Evolutionary conservation across 53 echinoderm and acorn worm genomes (phyloP).

Genomic region (Hippasteria phrygiana): DNA sequence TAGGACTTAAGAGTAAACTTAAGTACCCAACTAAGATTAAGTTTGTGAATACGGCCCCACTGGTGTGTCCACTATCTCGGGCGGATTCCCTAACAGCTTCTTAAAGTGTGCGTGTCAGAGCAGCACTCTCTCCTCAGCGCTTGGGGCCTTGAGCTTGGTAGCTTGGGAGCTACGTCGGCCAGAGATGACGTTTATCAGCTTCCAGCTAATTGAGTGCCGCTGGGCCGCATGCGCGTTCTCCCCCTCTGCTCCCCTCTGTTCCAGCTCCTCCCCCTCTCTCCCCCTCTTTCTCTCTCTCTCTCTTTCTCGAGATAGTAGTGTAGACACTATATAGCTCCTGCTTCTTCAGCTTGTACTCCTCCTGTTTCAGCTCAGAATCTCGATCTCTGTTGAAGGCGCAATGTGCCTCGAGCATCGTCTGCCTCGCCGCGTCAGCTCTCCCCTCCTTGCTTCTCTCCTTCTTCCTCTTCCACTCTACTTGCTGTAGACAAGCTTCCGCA

Average conservation of each 20-base stretch:
- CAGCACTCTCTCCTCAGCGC: neutral
- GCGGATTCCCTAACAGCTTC: constrained; percentile 25
- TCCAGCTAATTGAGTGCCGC: constrained; percentile 16
- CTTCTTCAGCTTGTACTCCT: neutral
- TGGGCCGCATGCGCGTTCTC: constrained; percentile 18
- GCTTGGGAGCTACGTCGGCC: neutral
- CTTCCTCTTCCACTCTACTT: neutral
- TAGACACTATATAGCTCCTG: no score
- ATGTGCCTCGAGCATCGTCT: constrained; percentile 11
- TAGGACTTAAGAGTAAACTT: no score
- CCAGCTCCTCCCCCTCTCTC: neutral
- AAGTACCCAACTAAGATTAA: no score
- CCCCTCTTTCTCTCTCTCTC: no score
- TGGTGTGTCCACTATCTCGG: constrained; percentile 5
- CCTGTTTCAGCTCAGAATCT: constrained; percentile 17
- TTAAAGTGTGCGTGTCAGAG: no score
- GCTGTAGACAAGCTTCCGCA: neutral
- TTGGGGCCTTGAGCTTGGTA: constrained; percentile 11
- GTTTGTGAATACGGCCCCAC: no score
- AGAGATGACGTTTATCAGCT: constrained; percentile 5
- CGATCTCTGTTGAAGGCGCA: neutral
- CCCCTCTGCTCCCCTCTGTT: neutral
- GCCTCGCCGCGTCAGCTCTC: constrained; percentile 10
- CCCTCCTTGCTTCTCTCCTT: constrained; percentile 7
- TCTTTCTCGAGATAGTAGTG: no score